Evolutionary conservation across 1,140 invertebrate species (phyloP).

Genomic region (Oryctes rhinoceros): DNA sequence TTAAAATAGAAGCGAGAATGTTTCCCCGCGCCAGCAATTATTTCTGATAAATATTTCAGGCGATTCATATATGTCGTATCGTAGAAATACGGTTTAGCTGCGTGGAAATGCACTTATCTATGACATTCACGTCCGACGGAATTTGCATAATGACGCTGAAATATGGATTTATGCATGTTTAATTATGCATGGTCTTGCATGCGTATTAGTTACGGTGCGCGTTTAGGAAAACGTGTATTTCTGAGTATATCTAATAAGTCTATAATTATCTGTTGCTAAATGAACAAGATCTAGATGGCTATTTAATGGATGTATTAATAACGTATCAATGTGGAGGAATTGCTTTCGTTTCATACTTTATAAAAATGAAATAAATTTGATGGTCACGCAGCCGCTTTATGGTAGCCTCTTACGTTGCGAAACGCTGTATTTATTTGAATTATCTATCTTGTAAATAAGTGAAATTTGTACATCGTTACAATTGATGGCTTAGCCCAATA

Average conservation of each 20-base stretch:
- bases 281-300: too few relatives aligned
- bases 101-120: conserved; percentile 1
- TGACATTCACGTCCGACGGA: background rate
- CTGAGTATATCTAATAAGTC: background rate
- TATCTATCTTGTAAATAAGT: too few relatives aligned
- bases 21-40: background rate
- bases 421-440: too few relatives aligned
- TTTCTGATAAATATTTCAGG: background rate
- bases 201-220: background rate
- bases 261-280: background rate
- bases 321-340: too few relatives aligned
- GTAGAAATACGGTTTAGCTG: background rate
- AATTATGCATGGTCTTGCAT: conserved; percentile 22
- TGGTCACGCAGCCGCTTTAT: too few relatives aligned
- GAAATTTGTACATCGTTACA: too few relatives aligned
- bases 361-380: too few relatives aligned
- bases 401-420: too few relatives aligned
- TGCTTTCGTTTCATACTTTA: too few relatives aligned
- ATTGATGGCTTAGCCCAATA: too few relatives aligned
- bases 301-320: too few relatives aligned
- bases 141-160: conserved; percentile 19
- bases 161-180: conserved; percentile 16
- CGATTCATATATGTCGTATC: background rate
- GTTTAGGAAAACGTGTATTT: background rate
- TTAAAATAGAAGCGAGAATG: background rate